These are phyloP conservation scores for Paramisgurnus dabryanus DNA, from an alignment of 2,113 vertebrate species.

Conservation along the genomic window DNA sequence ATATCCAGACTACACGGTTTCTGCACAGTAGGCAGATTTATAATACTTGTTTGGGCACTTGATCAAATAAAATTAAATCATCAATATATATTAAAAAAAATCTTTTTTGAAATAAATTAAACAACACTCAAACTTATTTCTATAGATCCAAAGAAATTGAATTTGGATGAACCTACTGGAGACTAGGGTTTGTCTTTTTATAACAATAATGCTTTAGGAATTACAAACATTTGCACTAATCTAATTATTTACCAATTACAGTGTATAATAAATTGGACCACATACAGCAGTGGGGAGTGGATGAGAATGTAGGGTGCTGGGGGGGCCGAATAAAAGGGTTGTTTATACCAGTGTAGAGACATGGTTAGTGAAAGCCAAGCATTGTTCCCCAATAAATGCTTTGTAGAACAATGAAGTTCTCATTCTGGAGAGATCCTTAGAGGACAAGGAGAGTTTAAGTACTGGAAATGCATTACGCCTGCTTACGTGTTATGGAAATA, in stretches of 20 bases:
- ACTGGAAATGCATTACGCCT: slow-evolving; percentile 36
- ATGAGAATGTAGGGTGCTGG: slow-evolving; percentile 5
- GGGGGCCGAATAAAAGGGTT: slow-evolving; percentile 29
- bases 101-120: too few species aligned
- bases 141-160: neutral
- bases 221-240: slow-evolving; percentile 49
- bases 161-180: neutral
- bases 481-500: neutral
- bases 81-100: neutral
- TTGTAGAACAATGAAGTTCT: slow-evolving; percentile 32
- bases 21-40: too few species aligned
- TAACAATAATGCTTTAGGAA: slow-evolving; percentile 23
- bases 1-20: too few species aligned
- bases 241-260: slow-evolving; percentile 40
- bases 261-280: slow-evolving; percentile 22
- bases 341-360: slow-evolving; percentile 43
- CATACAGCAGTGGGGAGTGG: slow-evolving; percentile 6
- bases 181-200: neutral
- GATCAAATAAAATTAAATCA: neutral
- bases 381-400: slow-evolving; percentile 51
- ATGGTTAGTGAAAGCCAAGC: slow-evolving; percentile 39
- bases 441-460: neutral
- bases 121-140: neutral
- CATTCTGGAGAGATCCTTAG: slow-evolving; percentile 9
- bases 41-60: too few species aligned